phyloP scores from a whole-genome alignment of 2,888 invertebrate species.

The Trissonchulus latispiculum region DNA sequence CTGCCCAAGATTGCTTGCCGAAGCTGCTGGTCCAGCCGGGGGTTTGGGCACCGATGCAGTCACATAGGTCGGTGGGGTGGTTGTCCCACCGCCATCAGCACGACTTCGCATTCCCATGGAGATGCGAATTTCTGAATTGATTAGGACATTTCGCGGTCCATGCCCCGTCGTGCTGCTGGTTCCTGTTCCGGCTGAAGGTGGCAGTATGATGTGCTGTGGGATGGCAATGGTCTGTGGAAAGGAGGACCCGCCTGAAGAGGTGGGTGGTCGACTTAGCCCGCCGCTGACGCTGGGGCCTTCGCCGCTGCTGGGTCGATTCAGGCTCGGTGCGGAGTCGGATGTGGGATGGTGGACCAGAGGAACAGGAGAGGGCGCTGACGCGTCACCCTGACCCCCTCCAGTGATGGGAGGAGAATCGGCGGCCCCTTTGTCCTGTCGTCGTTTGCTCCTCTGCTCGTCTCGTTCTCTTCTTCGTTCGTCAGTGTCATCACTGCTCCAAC shows the following conservation, averaged over 20 bases:
- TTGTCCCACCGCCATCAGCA: neutral
- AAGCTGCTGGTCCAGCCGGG: too few relatives aligned
- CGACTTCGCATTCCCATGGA: neutral
- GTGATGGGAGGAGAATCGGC: too few relatives aligned
- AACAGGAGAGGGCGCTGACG: too few relatives aligned
- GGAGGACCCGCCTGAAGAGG: neutral
- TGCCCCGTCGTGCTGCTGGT: too few relatives aligned
- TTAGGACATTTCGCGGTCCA: neutral
- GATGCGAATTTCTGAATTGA: conserved; percentile 7
- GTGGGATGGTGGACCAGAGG: too few relatives aligned
- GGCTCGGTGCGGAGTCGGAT: too few relatives aligned
- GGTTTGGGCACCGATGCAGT: neutral
- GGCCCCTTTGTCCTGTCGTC: too few relatives aligned
- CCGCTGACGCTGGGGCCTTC: neutral
- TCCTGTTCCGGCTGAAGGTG: neutral
- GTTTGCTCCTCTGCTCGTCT: too few relatives aligned
- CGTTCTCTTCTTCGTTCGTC: too few relatives aligned
- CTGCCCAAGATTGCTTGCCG: too few relatives aligned
- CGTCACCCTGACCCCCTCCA: too few relatives aligned
- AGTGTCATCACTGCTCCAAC: neutral
- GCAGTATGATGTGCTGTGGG: neutral
- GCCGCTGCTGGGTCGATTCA: neutral
- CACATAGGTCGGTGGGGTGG: neutral
- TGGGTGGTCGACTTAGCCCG: neutral
- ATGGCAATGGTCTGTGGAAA: conserved; percentile 1